Evolutionary conservation across 2,888 invertebrate genomes (phyloP), one percentile per base, ranked within the genome.

Genomic region (Steinernema hermaphroditum): DNA sequence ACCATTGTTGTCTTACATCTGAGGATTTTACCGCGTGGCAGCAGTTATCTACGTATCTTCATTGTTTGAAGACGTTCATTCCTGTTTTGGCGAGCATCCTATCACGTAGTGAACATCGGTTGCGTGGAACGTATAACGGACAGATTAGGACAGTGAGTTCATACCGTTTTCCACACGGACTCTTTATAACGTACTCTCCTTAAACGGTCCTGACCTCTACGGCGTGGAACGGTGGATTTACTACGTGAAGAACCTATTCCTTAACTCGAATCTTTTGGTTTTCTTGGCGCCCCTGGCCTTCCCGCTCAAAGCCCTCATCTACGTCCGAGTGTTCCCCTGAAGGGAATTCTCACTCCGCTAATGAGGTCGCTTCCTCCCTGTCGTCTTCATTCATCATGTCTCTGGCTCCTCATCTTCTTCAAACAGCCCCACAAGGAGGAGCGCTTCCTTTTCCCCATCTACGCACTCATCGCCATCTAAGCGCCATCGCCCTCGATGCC

Each of bases 221-320:
- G 98, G 97, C 32, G 75, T 74, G 34, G 79, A 78, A 50, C 75
- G 76, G n/a, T 97, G 71, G 32, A 57, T 71, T 27, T 79, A 91
- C 88, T 98, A 98, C 88, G 89, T 96, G 72, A 88, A 93, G 50
- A 98, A 98, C 88, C 93, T 94, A 62, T 92, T 95, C 86, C 89
- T 99, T 37, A 99, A 99, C 89, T 97, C 96, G 87, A 98, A 98
- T 89, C 89, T 97, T 79, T 91, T 93, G 78, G 94, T 91, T 79
- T 73, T 90, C 0, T 87, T 89, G 32, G 90, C 91, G 0, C 78
- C 91, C 2, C 57, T 90, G 0, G 89, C 90, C 37, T 88, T 91
- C 1, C 87, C 90, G 16, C 22, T 74, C 16, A 71, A 76, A 2
- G 9, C 72, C 12, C 24, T 71, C 46, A 75, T 76, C 29, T 81